Percentiles rank a stretch among this genome's conserved stretches.
Evolutionary conservation across 2,113 vertebrate species (phyloP).

Genomic region (Laticauda laticaudata): DNA sequence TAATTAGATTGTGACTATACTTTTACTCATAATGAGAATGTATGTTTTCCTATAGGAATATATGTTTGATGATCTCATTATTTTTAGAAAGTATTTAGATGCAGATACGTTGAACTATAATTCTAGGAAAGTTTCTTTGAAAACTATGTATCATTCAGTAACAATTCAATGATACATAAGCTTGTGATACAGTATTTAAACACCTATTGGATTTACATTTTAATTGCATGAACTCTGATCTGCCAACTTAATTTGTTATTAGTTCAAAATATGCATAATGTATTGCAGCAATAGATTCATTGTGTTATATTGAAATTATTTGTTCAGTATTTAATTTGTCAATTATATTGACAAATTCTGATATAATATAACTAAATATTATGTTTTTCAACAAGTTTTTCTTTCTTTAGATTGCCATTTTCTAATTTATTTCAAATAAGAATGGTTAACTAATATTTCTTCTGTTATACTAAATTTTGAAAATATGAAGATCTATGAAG

Average conservation of each 20-base stretch:
- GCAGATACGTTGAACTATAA: constrained; percentile 48
- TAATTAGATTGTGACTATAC: constrained; percentile 34
- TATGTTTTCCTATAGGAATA: constrained; percentile 52
- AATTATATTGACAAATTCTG: background rate
- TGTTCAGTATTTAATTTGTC: constrained; percentile 12
- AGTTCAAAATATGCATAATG: constrained; percentile 22
- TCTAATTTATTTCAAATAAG: constrained; percentile 8
- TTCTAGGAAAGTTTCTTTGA: constrained; percentile 32
- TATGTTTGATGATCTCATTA: constrained; percentile 33
- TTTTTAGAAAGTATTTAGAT: constrained; percentile 47
- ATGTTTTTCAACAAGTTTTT: background rate
- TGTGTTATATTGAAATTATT: constrained; percentile 11
- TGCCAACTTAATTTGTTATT: constrained; percentile 14
- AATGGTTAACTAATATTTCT: background rate
- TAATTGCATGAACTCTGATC: constrained; percentile 26
- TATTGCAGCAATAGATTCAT: background rate
- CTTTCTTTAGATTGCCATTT: background rate
- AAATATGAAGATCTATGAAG: background rate
- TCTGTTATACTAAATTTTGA: background rate
- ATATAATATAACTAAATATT: background rate
- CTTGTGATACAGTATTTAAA: constrained; percentile 45
- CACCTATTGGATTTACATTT: constrained; percentile 17
- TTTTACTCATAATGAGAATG: constrained; percentile 53
- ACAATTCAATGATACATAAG: constrained; percentile 44
- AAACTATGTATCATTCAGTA: constrained; percentile 4